Evolutionary conservation across 2,113 vertebrate genomes (phyloP).

Genomic region (Microtus oregoni): DNA sequence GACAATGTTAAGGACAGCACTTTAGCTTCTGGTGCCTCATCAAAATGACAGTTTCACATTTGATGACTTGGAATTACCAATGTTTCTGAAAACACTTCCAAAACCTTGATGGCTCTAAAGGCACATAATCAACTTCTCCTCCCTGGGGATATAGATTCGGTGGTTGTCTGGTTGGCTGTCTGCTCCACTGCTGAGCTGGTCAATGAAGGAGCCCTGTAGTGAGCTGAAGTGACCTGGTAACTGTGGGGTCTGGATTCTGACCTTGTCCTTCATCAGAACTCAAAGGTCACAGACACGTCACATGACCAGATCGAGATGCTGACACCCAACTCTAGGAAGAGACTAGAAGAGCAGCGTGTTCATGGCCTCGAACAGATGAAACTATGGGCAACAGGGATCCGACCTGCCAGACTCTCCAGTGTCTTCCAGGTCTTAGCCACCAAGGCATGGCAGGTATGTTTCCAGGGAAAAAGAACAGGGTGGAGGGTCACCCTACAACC

Average conservation of each 20-base stretch:
- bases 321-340: not conserved
- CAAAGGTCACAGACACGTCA: not conserved
- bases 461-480: not conserved
- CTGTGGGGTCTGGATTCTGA: not conserved
- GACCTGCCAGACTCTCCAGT: not conserved
- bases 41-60: not conserved
- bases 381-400: not conserved
- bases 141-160: accelerated
- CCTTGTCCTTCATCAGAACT: too few relatives aligned
- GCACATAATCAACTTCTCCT: not conserved
- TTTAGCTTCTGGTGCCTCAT: not conserved
- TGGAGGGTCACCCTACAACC: not conserved
- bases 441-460: not conserved
- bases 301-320: not conserved
- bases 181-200: not conserved
- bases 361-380: too few relatives aligned
- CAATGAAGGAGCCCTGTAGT: too few relatives aligned
- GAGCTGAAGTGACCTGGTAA: too few relatives aligned
- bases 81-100: not conserved
- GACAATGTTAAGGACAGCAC: accelerated
- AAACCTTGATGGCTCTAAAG: not conserved
- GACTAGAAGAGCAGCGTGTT: not conserved
- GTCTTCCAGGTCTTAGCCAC: not conserved
- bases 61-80: not conserved
- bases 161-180: not conserved